phyloP scores from a whole-genome alignment of 2,888 invertebrate genomes.

The Acronicta leporina region DNA sequence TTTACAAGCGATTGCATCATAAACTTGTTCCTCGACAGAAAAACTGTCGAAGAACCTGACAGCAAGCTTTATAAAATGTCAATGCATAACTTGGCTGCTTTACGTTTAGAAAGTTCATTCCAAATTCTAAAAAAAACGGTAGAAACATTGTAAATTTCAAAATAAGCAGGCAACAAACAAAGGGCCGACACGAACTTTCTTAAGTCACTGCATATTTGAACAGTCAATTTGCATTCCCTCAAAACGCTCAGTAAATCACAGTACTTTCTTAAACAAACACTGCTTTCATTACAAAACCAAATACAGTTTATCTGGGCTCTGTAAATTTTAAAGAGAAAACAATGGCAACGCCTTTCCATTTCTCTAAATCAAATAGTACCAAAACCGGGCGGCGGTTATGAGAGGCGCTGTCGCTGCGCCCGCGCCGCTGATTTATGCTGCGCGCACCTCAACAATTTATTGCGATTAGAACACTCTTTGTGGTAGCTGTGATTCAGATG shows the following conservation, averaged over 20 bases:
- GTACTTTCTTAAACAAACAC: conserved; percentile 67
- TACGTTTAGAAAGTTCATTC: conserved; percentile 35
- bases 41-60: conserved; percentile 23
- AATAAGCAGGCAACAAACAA: conserved; percentile 34
- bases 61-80: conserved; percentile 20
- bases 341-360: conserved; percentile 78
- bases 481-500: conserved; percentile 59
- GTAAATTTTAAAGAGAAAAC: conserved; percentile 80
- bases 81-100: conserved; percentile 2
- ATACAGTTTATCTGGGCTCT: conserved; percentile 73
- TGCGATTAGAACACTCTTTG: conserved; percentile 65
- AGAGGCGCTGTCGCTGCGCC: conserved; percentile 64
- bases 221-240: conserved; percentile 59
- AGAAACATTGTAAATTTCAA: conserved; percentile 48
- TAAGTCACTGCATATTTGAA: conserved; percentile 53
- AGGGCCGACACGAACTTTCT: conserved; percentile 51
- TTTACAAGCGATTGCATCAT: conserved; percentile 47
- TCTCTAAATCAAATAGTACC: conserved; percentile 76
- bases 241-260: conserved; percentile 62
- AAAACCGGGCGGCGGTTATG: conserved; percentile 64
- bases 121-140: conserved; percentile 34
- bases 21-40: conserved; percentile 32
- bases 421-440: conserved; percentile 63
- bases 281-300: conserved; percentile 77
- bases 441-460: conserved; percentile 64